These are phyloP conservation scores for Girardinichthys multiradiatus DNA, from an alignment of 2,113 vertebrate species.

Conservation along the genomic window DNA sequence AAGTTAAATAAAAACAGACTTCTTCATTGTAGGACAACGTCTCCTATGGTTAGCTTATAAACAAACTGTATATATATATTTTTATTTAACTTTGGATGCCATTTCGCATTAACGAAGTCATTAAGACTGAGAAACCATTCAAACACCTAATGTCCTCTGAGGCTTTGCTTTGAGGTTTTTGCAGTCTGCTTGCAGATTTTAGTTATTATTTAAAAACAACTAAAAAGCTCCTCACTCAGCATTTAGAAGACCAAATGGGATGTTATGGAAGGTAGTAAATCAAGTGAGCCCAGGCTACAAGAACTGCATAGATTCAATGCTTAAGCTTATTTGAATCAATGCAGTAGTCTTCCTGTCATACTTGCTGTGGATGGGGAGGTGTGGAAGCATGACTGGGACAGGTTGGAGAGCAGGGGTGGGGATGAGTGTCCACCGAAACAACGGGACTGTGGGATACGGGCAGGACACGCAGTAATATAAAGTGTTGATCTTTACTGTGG, in stretches of 20 bases:
- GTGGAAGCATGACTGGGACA: conserved; percentile 16
- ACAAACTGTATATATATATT: too few species aligned
- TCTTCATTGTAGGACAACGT: too few species aligned
- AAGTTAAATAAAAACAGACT: too few species aligned
- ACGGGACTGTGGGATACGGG: neutral
- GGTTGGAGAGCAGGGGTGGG: neutral
- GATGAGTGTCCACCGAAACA: neutral
- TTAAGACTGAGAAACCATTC: too few species aligned
- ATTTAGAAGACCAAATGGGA: neutral
- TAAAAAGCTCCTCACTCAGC: neutral
- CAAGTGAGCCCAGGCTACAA: neutral
- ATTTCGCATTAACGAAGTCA: neutral
- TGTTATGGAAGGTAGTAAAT: neutral
- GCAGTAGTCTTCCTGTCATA: neutral
- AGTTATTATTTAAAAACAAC: neutral
- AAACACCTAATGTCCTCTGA: too few species aligned
- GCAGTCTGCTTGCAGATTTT: neutral
- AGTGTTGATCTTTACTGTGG: conserved; percentile 68
- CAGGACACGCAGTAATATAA: conserved; percentile 33
- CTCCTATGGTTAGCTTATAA: too few species aligned
- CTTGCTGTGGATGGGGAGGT: neutral
- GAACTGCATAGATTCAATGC: neutral
- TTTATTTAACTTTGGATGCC: neutral
- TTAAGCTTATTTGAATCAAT: neutral
- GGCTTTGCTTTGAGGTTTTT: neutral